phyloP scores from a whole-genome alignment of 2,797 vertebrate species.

The Cyprinodon diabolis region DNA sequence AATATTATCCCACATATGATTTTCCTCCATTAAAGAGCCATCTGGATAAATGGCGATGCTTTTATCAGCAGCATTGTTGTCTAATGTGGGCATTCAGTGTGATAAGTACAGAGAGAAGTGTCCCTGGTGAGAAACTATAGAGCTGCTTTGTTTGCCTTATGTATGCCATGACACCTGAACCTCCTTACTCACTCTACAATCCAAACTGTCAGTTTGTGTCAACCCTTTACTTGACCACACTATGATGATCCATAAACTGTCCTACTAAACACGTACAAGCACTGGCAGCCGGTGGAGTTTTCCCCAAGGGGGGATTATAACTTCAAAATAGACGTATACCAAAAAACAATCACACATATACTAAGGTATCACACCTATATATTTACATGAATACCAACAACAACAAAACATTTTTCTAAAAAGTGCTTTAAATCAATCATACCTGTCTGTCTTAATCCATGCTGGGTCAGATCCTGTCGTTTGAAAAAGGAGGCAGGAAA shows the following conservation, averaged over 20 bases:
- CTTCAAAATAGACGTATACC: no score
- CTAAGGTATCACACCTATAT: no score
- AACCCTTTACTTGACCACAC: slow-evolving; percentile 39
- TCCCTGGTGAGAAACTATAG: slow-evolving; percentile 57
- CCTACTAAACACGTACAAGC: not conserved
- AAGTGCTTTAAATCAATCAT: no score
- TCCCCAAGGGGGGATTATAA: no score
- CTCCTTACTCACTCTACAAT: slow-evolving; percentile 40
- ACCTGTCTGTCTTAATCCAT: no score
- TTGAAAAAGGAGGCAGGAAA: no score
- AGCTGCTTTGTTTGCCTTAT: slow-evolving; percentile 45
- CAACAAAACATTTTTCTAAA: no score
- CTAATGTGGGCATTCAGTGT: slow-evolving; percentile 64
- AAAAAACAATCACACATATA: no score
- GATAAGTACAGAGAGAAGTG: slow-evolving; percentile 58
- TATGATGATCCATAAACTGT: slow-evolving; percentile 43
- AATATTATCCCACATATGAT: slow-evolving; percentile 48
- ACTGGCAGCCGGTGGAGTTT: no score
- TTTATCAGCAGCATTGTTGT: slow-evolving; percentile 61
- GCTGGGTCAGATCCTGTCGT: no score
- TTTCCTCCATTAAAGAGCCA: slow-evolving; percentile 63
- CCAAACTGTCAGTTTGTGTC: slow-evolving; percentile 31
- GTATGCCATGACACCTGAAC: slow-evolving; percentile 65
- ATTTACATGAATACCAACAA: no score
- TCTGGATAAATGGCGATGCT: slow-evolving; percentile 59